Evolutionary conservation across 2,113 vertebrate species (phyloP).

Genomic region (Ctenomys sociabilis): DNA sequence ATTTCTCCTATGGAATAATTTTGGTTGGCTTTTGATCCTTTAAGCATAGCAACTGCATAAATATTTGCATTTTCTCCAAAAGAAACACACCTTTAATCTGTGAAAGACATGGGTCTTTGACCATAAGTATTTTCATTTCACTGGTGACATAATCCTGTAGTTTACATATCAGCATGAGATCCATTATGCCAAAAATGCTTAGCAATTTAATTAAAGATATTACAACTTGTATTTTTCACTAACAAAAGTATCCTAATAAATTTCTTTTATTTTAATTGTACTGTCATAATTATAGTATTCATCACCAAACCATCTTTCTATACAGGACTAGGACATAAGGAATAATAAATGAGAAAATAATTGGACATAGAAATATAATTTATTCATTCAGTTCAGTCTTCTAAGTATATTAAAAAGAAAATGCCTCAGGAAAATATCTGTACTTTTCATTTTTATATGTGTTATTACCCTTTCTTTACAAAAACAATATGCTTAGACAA

Average conservation of each 20-base stretch:
- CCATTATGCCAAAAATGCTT: background rate
- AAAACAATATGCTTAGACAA: slow-evolving; percentile 26
- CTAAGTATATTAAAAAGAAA: background rate
- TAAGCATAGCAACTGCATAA: background rate
- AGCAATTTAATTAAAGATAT: background rate
- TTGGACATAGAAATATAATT: background rate
- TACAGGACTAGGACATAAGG: background rate
- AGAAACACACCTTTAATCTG: background rate
- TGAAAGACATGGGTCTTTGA: background rate
- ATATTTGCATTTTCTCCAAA: background rate
- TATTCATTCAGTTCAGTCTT: background rate
- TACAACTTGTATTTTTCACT: slow-evolving; percentile 15
- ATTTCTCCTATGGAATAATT: background rate
- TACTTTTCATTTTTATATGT: background rate
- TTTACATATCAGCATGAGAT: background rate
- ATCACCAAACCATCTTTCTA: background rate
- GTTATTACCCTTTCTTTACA: background rate
- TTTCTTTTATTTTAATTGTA: background rate
- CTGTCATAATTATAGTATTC: background rate
- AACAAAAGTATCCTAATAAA: background rate
- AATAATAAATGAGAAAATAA: slow-evolving; percentile 41
- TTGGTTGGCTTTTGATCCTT: background rate
- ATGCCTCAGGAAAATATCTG: background rate
- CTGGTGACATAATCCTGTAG: background rate
- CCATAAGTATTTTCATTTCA: background rate